Evolutionary conservation across 2,888 invertebrate genomes (phyloP).

Genomic region (Metallyticus violacea): DNA sequence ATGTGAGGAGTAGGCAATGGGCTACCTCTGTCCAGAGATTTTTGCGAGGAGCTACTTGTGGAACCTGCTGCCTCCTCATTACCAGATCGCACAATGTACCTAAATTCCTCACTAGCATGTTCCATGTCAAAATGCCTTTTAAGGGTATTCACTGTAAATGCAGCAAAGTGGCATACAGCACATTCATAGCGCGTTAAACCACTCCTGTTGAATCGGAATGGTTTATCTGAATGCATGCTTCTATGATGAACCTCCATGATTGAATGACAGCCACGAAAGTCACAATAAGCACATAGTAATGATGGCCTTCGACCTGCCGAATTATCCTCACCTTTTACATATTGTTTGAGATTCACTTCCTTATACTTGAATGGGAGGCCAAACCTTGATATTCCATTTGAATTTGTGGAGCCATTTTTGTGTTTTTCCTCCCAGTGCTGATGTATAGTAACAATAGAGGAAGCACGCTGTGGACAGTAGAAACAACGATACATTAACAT

Average conservation of each 20-base stretch:
- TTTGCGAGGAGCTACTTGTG: not conserved
- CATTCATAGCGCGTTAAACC: slow-evolving; percentile 21
- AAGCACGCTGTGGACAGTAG: slow-evolving; percentile 37
- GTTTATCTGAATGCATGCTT: slow-evolving; percentile 29
- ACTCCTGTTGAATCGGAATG: not conserved
- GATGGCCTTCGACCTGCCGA: not conserved
- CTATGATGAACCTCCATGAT: slow-evolving; percentile 31
- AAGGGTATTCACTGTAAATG: slow-evolving; percentile 9
- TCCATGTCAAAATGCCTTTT: slow-evolving; percentile 12
- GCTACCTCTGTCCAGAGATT: not conserved
- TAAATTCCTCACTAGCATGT: not conserved
- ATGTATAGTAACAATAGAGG: slow-evolving; percentile 29
- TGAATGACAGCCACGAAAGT: slow-evolving; percentile 23
- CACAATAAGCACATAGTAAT: slow-evolving; percentile 33
- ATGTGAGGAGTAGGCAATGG: not conserved
- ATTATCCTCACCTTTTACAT: slow-evolving; percentile 15
- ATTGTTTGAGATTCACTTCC: slow-evolving; percentile 19
- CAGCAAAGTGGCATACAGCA: slow-evolving; percentile 13
- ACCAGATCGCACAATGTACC: not conserved
- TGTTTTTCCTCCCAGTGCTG: slow-evolving; percentile 37
- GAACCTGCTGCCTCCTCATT: not conserved
- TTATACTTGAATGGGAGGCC: slow-evolving; percentile 28
- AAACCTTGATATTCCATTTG: slow-evolving; percentile 5
- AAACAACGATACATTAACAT: slow-evolving; percentile 29
- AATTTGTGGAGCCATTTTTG: slow-evolving; percentile 23